phyloP scores from a whole-genome alignment of 2,113 vertebrate species.

The Sander lucioperca region DNA sequence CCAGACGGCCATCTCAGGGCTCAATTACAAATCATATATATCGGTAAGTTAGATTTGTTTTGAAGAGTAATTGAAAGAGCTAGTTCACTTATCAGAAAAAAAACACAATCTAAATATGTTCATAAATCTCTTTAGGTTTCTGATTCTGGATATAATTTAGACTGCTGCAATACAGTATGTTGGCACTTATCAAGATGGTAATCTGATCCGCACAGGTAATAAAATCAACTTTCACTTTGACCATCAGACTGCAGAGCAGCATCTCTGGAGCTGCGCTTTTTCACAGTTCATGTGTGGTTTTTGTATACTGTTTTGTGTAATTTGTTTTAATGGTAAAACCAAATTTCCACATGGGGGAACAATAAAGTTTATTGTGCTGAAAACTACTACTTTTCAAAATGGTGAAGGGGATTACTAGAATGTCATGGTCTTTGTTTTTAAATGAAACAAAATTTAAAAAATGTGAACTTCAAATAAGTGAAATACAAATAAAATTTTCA shows the following conservation, averaged over 20 bases:
- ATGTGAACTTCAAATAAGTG: too few species aligned
- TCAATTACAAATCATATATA: background rate
- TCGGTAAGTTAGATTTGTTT: background rate
- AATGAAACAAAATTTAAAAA: too few species aligned
- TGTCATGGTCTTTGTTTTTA: too few species aligned
- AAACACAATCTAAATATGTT: background rate
- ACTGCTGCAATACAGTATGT: background rate
- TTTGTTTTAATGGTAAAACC: slow-evolving; percentile 5
- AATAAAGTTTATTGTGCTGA: slow-evolving; percentile 25
- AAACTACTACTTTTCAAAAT: too few species aligned
- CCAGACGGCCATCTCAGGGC: background rate
- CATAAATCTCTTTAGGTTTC: background rate
- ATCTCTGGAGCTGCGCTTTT: background rate
- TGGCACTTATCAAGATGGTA: background rate
- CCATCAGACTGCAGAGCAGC: background rate
- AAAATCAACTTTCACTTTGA: background rate
- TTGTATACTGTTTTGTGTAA: slow-evolving; percentile 1
- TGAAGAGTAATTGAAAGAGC: background rate
- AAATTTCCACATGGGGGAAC: background rate
- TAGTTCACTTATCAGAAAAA: background rate
- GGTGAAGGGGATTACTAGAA: too few species aligned
- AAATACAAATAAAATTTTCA: too few species aligned
- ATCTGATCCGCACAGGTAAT: background rate
- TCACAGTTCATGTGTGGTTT: background rate
- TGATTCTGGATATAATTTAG: background rate